Evolutionary conservation across 2,113 vertebrate species (phyloP), one percentile per base, ranked within the genome.

Genomic region (Apistogramma diplotaenia): DNA sequence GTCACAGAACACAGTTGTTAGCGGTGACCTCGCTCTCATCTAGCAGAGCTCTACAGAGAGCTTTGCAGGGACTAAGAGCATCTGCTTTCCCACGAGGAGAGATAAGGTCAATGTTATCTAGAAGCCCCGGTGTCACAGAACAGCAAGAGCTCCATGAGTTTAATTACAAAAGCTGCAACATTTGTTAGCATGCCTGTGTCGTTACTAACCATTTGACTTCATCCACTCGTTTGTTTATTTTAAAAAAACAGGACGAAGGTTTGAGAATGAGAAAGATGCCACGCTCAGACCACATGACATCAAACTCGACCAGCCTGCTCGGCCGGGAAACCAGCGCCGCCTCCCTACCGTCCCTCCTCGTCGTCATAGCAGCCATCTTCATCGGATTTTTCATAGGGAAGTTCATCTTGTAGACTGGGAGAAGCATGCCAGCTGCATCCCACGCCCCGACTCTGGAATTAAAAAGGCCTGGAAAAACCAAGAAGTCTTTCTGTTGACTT

Each of bases 361-460:
- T 99, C 92, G 97, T 99, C 89, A 98, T 99, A 95, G 98, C 98
- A 93, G 98, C 98, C 96, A 97, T 99, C 95, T 99, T 99, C 97
- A 98, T 99, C 85, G 98, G 98, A 93, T 99, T 99, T 97, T 99
- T 99, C 98, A 96, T 99, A 95, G 98, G 97, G 94, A 99, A 99
- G 94, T 99, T 99, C 95, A 97, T 99, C 96, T 97, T 99, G 97
- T 99, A 99, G 97, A 96, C 93, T 88, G 90, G 94, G 84, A 94
- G 96, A 95, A 94, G 96, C 89, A 92, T 95, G 95, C 95, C 94
- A 84, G 95, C 85, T 94, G 82, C 87, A 60, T 86, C 79, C 85
- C 83, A 74, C 43, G 4, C 81, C 74, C 79, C 71, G 43, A 81
- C 87, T 89, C 80, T 53, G 65, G 84, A 87, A 86, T 83, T 59